Evolutionary conservation across 1,140 invertebrate genomes (phyloP).

Genomic region (Lamellibrachia luymesi): DNA sequence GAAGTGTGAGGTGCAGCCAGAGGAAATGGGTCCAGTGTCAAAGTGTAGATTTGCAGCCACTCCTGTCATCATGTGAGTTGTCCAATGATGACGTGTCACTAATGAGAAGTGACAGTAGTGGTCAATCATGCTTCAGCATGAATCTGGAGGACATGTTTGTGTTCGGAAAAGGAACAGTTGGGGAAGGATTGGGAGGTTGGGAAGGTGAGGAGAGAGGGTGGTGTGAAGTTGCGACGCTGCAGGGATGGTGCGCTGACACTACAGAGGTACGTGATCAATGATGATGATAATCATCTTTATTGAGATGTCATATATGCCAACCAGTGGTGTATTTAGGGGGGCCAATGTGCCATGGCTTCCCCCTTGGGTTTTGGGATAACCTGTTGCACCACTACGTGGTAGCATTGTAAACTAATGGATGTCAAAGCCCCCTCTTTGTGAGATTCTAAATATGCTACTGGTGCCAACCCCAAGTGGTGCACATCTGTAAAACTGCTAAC

Average conservation of each 20-base stretch:
- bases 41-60: not conserved
- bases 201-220: not conserved
- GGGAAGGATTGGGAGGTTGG: not conserved
- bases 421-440: too few species aligned
- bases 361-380: too few species aligned
- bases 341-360: too few species aligned
- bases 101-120: not conserved
- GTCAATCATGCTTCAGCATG: not conserved
- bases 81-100: not conserved
- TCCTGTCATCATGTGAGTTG: not conserved
- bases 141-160: not conserved
- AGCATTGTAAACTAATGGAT: too few species aligned
- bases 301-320: too few species aligned
- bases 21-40: not conserved
- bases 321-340: too few species aligned
- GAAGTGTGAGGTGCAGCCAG: not conserved
- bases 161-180: not conserved
- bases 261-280: not conserved
- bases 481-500: too few species aligned
- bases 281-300: too few species aligned
- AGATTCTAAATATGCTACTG: too few species aligned
- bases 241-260: not conserved
- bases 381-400: too few species aligned
- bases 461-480: too few species aligned
- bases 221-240: not conserved